phyloP scores from a whole-genome alignment of 2,113 vertebrate genomes.

The Festucalex cinctus region DNA sequence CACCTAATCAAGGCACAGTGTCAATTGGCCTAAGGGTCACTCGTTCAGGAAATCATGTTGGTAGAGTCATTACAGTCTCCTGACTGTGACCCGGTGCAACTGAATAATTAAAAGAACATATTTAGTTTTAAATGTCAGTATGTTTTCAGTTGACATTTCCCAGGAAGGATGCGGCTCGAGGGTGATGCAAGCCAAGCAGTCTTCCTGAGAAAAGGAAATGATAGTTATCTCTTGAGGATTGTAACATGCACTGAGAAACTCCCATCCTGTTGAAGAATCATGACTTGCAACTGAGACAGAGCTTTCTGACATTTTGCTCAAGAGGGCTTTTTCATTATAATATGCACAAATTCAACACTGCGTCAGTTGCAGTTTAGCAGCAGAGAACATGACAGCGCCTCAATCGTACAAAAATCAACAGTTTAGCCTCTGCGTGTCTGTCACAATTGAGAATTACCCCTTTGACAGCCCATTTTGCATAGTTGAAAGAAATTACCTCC shows the following conservation, averaged over 20 bases:
- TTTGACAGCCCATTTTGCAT: not conserved
- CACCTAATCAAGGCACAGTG: not conserved
- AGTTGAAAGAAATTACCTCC: too few relatives aligned
- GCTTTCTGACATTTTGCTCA: too few relatives aligned
- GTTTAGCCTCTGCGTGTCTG: not conserved
- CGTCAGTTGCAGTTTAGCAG: too few relatives aligned
- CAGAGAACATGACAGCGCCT: not conserved
- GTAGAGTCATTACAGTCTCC: constrained; percentile 15
- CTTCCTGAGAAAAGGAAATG: constrained; percentile 2
- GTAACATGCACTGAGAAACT: constrained; percentile 11
- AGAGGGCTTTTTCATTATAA: too few relatives aligned
- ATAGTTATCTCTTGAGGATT: constrained; percentile 8
- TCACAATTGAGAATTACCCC: not conserved
- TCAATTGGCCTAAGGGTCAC: not conserved
- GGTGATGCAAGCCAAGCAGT: constrained; percentile 17
- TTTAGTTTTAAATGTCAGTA: constrained; percentile 36
- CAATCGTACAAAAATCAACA: not conserved
- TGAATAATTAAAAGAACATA: constrained; percentile 25
- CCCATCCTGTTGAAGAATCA: too few relatives aligned
- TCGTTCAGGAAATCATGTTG: not conserved
- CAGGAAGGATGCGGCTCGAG: constrained; percentile 2
- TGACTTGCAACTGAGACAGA: too few relatives aligned
- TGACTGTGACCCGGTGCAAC: constrained; percentile 7
- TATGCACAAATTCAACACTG: too few relatives aligned
- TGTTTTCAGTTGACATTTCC: constrained; percentile 39